These are phyloP conservation scores for Myiozetetes cayanensis DNA, from an alignment of 2,113 vertebrate species.

Conservation along the genomic window DNA sequence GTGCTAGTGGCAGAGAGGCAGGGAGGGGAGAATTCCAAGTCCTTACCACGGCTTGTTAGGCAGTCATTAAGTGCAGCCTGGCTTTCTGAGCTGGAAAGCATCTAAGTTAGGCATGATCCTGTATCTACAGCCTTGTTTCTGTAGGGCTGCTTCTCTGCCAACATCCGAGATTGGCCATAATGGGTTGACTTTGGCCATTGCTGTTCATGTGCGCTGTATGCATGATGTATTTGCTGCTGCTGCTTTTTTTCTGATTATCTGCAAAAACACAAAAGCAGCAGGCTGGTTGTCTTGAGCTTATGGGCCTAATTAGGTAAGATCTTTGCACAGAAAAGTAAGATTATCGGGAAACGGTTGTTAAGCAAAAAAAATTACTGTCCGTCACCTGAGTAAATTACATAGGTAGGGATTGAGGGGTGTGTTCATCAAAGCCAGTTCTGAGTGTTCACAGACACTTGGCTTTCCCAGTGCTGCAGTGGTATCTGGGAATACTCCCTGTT, in stretches of 20 bases:
- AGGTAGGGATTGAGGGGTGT: not conserved
- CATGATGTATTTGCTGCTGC: not conserved
- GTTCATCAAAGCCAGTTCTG: not conserved
- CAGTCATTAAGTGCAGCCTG: not conserved
- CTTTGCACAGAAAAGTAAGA: not conserved
- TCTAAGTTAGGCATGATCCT: not conserved
- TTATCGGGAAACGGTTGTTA: not conserved
- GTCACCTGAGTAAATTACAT: not conserved
- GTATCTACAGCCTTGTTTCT: not conserved
- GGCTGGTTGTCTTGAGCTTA: not conserved
- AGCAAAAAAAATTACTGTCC: not conserved
- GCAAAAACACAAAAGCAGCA: not conserved
- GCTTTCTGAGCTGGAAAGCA: not conserved
- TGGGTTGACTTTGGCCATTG: not conserved
- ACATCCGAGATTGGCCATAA: not conserved
- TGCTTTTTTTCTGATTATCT: not conserved
- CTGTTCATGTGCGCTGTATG: not conserved
- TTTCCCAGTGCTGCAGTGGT: not conserved
- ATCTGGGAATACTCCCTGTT: accelerated
- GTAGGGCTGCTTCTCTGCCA: not conserved
- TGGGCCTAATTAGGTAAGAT: not conserved
- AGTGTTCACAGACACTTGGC: not conserved
- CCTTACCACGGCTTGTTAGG: not conserved
- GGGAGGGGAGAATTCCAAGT: not conserved
- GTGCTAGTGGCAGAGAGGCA: not conserved